Evolutionary conservation across 2,113 vertebrate genomes (phyloP).

Genomic region (Anser cygnoides): DNA sequence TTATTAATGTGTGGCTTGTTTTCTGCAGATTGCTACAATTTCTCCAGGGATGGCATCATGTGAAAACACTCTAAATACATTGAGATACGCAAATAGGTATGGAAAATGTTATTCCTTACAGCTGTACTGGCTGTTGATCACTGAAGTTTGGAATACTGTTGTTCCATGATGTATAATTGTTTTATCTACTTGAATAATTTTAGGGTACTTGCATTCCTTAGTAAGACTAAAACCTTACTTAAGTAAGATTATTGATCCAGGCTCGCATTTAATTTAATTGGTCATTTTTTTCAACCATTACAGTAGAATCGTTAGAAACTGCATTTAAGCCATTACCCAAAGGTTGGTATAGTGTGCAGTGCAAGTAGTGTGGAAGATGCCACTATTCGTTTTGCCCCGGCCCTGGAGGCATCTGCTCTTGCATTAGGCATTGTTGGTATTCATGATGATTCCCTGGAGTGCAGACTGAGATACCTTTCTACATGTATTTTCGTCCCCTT

Average conservation of each 20-base stretch:
- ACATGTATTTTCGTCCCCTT: neutral
- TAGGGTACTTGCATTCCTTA: neutral
- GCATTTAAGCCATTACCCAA: neutral
- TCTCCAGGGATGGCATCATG: conserved; percentile 98
- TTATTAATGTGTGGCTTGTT: conserved; percentile 9
- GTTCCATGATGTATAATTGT: neutral
- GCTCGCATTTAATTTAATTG: neutral
- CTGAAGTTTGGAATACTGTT: neutral
- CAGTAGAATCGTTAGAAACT: neutral
- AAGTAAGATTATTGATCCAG: neutral
- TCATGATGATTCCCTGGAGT: neutral
- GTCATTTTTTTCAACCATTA: neutral
- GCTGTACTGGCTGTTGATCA: neutral
- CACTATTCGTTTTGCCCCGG: neutral
- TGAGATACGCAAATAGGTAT: conserved; percentile 99
- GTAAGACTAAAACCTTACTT: neutral
- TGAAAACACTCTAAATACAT: conserved; percentile 97
- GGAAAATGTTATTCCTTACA: conserved; percentile 17
- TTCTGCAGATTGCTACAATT: conserved; percentile 92
- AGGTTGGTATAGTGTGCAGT: neutral
- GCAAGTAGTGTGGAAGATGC: neutral
- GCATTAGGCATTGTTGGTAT: neutral
- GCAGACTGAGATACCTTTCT: neutral
- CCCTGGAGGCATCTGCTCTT: neutral
- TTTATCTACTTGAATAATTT: neutral